A percentile compares a stretch with the other conserved stretches of the same genome.
Evolutionary conservation across 1,140 invertebrate genomes (phyloP).

Genomic region (Rhyacophila brunnea): DNA sequence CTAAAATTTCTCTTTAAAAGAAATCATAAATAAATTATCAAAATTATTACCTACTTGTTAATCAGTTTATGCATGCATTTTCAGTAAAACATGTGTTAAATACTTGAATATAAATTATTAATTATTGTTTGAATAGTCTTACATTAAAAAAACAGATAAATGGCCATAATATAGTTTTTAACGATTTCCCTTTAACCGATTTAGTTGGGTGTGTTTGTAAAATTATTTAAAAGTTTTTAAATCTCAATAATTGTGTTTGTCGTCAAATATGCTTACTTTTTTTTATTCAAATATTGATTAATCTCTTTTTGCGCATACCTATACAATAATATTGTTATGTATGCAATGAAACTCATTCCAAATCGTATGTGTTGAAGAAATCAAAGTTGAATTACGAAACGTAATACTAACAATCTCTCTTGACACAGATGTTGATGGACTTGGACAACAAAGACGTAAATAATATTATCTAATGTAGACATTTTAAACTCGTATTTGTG

Average conservation of each 20-base stretch:
- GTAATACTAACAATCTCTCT: conserved; percentile 33
- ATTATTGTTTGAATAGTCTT: too few relatives aligned
- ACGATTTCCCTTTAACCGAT: too few relatives aligned
- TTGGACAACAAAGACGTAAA: conserved; percentile 34
- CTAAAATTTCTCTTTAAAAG: background rate
- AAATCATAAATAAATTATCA: background rate
- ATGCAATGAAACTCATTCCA: conserved; percentile 1
- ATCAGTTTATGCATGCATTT: background rate
- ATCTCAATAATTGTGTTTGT: too few relatives aligned
- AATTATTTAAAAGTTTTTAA: too few relatives aligned
- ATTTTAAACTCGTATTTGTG: background rate
- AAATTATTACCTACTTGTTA: background rate
- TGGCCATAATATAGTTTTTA: too few relatives aligned
- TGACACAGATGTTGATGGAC: conserved; percentile 35
- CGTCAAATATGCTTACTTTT: too few relatives aligned
- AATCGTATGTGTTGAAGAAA: conserved; percentile 7
- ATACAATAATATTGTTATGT: background rate
- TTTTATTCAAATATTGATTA: background rate
- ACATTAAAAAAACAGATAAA: too few relatives aligned
- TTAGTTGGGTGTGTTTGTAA: too few relatives aligned
- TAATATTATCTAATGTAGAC: conserved; percentile 32
- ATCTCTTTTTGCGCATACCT: too few relatives aligned
- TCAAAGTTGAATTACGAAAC: conserved; percentile 30
- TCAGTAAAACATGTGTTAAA: too few relatives aligned
- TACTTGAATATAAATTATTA: too few relatives aligned